Percentiles rank a stretch among this genome's conserved stretches.
phyloP scores from a whole-genome alignment of 1,140 invertebrate species.

The Hycleus phaleratus region DNA sequence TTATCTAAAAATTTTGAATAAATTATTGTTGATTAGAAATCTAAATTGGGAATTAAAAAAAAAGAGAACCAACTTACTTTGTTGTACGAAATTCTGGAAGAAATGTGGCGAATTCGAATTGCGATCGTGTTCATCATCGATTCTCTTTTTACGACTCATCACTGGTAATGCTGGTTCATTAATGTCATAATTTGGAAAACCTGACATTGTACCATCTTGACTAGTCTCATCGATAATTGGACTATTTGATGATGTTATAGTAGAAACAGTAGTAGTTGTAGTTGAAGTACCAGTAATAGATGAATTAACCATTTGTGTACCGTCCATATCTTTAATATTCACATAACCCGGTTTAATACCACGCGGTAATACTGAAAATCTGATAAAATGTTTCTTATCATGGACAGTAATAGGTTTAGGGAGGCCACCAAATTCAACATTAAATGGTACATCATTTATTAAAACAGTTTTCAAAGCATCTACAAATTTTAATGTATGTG shows the following conservation, averaged over 20 bases:
- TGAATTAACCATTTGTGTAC: conserved; percentile 14
- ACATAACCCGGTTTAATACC: conserved; percentile 62
- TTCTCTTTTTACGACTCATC: conserved; percentile 10
- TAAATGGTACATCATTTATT: conserved; percentile 77
- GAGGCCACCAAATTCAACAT: conserved; percentile 83
- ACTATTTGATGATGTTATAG: not conserved
- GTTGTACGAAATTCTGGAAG: conserved; percentile 29
- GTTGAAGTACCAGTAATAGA: too few species aligned
- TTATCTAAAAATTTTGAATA: conserved; percentile 30
- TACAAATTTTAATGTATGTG: conserved; percentile 71
- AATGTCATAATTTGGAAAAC: not conserved
- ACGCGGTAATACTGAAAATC: conserved; percentile 71
- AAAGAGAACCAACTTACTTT: conserved; percentile 24
- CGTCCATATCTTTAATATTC: conserved; percentile 61
- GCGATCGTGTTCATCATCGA: conserved; percentile 28
- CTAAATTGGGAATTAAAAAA: not conserved
- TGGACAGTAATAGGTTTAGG: conserved; percentile 79
- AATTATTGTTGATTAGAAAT: not conserved
- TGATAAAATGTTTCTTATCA: conserved; percentile 73
- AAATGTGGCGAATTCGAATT: conserved; percentile 33
- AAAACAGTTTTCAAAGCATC: conserved; percentile 67
- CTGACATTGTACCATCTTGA: conserved; percentile 13
- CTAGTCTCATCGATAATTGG: not conserved
- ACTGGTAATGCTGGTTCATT: conserved; percentile 14
- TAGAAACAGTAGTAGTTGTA: not conserved